Percentiles rank a stretch among this genome's conserved stretches.
phyloP scores from a whole-genome alignment of 2,113 vertebrate genomes.

The Eolophus roseicapilla region DNA sequence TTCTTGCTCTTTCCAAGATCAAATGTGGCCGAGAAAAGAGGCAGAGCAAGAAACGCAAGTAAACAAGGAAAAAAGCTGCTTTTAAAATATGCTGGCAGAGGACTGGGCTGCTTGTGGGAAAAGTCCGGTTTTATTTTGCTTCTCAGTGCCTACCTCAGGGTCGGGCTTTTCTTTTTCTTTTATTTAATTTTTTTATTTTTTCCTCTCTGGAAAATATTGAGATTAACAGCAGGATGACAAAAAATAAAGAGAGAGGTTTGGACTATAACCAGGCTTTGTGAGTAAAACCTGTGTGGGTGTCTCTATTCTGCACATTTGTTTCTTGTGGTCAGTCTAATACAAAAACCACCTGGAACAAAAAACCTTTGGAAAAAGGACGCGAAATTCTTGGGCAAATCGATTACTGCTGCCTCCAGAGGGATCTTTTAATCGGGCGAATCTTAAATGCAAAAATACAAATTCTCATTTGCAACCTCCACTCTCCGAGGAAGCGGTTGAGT shows the following conservation, averaged over 20 bases:
- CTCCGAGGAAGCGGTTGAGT: background rate
- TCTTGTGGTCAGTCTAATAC: constrained; percentile 68
- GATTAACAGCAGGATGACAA: constrained; percentile 52
- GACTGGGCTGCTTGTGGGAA: constrained; percentile 56
- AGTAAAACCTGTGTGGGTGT: constrained; percentile 90
- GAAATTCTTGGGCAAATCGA: constrained; percentile 63
- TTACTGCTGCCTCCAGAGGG: constrained; percentile 44
- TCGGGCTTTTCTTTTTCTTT: background rate
- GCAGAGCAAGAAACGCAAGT: constrained; percentile 81
- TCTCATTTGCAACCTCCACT: background rate
- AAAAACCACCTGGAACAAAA: constrained; percentile 82
- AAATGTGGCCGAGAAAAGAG: constrained; percentile 87
- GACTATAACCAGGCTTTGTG: constrained; percentile 80
- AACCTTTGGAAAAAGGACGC: constrained; percentile 53
- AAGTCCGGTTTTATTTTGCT: constrained; percentile 37
- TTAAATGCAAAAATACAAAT: constrained; percentile 26
- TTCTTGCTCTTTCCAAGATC: constrained; percentile 91
- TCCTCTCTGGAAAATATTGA: constrained; percentile 51
- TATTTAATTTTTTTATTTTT: background rate
- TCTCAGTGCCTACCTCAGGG: background rate
- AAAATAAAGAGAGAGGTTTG: constrained; percentile 46
- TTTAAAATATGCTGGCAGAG: constrained; percentile 67
- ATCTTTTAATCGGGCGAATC: background rate
- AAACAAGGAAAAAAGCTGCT: constrained; percentile 75
- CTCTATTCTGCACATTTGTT: constrained; percentile 78